A percentile compares a stretch with the other conserved stretches of the same genome.
Evolutionary conservation across 2,888 invertebrate species (phyloP).

Genomic region (Drosophila quasianomalipes): DNA sequence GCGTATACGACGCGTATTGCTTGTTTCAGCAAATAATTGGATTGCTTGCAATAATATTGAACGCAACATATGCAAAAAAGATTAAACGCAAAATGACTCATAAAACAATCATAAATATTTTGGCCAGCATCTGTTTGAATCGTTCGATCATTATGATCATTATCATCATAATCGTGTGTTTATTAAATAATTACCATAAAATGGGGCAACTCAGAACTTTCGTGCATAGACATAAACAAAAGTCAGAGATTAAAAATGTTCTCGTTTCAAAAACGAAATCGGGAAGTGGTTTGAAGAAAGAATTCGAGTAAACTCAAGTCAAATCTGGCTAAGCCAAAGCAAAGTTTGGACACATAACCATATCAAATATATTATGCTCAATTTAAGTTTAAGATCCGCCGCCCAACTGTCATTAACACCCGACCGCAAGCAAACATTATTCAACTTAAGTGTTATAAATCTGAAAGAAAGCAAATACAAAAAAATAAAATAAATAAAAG

Average conservation of each 20-base stretch:
- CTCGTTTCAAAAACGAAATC: constrained; percentile 1
- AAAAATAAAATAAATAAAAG: constrained; percentile 13
- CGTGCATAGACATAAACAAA: constrained; percentile 17
- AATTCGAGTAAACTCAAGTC: not conserved
- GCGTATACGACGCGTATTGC: constrained; percentile 66
- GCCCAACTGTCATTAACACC: constrained; percentile 7
- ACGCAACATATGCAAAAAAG: constrained; percentile 40
- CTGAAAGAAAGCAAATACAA: constrained; percentile 12
- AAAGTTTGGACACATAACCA: not conserved
- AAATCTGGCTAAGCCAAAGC: not conserved
- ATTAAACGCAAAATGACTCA: constrained; percentile 59
- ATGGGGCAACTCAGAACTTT: constrained; percentile 46
- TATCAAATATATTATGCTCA: not conserved
- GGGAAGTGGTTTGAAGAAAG: constrained; percentile 7
- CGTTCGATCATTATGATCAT: constrained; percentile 1
- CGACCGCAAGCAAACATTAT: constrained; percentile 2
- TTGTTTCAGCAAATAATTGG: constrained; percentile 17
- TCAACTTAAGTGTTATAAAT: constrained; percentile 37
- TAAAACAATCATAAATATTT: constrained; percentile 59
- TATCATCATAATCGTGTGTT: constrained; percentile 25
- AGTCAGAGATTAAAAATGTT: not conserved
- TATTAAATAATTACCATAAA: constrained; percentile 48
- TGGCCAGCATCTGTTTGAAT: constrained; percentile 21
- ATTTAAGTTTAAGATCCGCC: not conserved
- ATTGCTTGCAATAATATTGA: constrained; percentile 33